Percentiles rank a stretch among this genome's conserved stretches.
Conservation (phyloP, 2,113 vertebrate species). For the Pangasianodon hypophthalmus region DNA sequence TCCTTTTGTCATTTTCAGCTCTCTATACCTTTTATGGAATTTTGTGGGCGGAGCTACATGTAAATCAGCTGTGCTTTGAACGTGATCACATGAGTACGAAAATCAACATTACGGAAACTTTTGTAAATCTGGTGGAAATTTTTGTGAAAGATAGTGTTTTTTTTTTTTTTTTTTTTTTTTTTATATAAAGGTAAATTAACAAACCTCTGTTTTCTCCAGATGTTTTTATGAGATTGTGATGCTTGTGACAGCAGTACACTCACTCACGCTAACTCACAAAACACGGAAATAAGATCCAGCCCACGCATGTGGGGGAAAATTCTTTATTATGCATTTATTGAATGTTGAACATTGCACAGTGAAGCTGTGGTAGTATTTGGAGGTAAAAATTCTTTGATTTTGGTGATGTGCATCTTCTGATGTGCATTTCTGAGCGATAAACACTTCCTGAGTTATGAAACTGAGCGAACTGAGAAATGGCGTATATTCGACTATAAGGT, state of each 20-base stretch:
- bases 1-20: background rate
- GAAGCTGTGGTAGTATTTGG: background rate
- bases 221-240: background rate
- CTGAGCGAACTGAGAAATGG: background rate
- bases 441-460: background rate
- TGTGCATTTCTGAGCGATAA: background rate
- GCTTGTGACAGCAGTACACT: background rate
- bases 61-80: background rate
- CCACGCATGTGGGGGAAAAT: too few relatives aligned
- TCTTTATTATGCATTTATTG: background rate
- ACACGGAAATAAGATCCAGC: background rate
- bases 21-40: background rate
- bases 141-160: background rate
- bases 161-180: background rate
- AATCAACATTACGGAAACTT: background rate
- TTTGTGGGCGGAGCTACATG: background rate
- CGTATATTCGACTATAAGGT: background rate
- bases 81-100: background rate
- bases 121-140: background rate
- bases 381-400: background rate
- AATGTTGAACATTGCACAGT: background rate
- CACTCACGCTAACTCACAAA: background rate
- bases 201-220: background rate
- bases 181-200: background rate
- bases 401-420: background rate